These are phyloP conservation scores for Lysandra bellargus DNA, from an alignment of 2,888 invertebrate genomes.

Conservation along the genomic window DNA sequence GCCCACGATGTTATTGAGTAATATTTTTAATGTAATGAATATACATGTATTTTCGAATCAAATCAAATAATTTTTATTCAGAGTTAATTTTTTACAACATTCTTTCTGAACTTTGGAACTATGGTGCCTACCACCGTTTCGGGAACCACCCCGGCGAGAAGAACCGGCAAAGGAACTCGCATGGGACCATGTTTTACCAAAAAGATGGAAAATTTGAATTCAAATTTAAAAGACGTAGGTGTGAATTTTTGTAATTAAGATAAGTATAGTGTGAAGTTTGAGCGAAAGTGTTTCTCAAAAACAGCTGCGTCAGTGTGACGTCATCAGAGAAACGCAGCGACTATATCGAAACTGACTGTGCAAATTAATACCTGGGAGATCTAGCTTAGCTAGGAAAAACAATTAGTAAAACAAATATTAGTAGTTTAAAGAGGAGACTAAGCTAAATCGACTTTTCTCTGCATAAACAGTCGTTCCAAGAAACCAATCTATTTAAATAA, in stretches of 20 bases:
- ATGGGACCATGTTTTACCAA: too few relatives aligned
- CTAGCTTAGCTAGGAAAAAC: not conserved
- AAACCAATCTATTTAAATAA: not conserved
- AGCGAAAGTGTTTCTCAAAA: conserved; percentile 48
- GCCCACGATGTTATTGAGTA: too few relatives aligned
- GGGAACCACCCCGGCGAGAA: too few relatives aligned
- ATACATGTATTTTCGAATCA: too few relatives aligned
- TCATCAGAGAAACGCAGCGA: conserved; percentile 47
- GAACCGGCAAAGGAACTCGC: too few relatives aligned
- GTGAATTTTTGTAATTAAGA: not conserved
- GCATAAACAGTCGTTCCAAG: not conserved
- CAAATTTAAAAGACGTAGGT: not conserved
- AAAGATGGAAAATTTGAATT: too few relatives aligned
- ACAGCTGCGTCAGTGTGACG: conserved; percentile 52
- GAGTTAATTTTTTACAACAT: too few relatives aligned
- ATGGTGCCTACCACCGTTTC: too few relatives aligned
- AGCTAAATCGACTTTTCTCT: not conserved
- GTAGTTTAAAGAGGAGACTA: not conserved
- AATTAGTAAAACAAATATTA: not conserved
- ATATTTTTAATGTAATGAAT: too few relatives aligned
- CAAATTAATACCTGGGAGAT: not conserved
- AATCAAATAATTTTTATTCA: too few relatives aligned
- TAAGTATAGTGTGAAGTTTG: conserved; percentile 1
- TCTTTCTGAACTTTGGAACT: too few relatives aligned
- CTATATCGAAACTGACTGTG: not conserved